A percentile compares a stretch with the other conserved stretches of the same genome.
Conservation (phyloP, 64 coral and sea anemone species). For the Astreopora myriophthalma region DNA sequence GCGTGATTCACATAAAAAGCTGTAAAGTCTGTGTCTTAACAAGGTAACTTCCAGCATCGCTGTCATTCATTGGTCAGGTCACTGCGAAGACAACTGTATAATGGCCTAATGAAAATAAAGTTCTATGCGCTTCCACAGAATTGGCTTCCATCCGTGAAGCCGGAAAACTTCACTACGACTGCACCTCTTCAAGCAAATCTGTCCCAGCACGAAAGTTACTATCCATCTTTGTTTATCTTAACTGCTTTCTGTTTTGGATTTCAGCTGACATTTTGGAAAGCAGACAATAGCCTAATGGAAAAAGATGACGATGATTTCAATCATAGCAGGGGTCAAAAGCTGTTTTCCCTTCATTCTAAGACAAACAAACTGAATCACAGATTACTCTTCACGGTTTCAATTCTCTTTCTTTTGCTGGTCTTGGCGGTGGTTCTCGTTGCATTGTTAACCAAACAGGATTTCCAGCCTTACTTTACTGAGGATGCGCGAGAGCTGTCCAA, state of each 20-base stretch:
- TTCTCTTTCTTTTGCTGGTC: not conserved
- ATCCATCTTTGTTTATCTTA: not conserved
- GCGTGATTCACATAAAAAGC: too few relatives aligned
- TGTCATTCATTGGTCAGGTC: too few relatives aligned
- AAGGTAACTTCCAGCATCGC: too few relatives aligned
- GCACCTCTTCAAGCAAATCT: too few relatives aligned
- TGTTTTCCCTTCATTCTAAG: not conserved
- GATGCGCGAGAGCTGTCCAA: conserved; percentile 17
- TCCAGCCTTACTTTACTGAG: not conserved
- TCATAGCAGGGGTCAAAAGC: not conserved
- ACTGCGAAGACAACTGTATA: too few relatives aligned
- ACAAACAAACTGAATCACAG: not conserved
- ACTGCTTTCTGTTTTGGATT: not conserved
- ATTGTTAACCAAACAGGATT: not conserved
- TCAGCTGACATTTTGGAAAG: not conserved
- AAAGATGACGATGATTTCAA: not conserved
- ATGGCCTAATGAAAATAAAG: too few relatives aligned
- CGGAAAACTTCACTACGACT: too few relatives aligned
- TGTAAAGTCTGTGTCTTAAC: too few relatives aligned
- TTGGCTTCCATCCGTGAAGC: too few relatives aligned
- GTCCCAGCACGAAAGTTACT: too few relatives aligned
- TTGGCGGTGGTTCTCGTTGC: not conserved
- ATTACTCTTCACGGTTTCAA: not conserved
- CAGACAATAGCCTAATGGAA: not conserved
- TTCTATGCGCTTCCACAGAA: too few relatives aligned